A percentile compares a stretch with the other conserved stretches of the same genome.
Conservation (phyloP, 2,113 vertebrate genomes). For the Perca flavescens region DNA sequence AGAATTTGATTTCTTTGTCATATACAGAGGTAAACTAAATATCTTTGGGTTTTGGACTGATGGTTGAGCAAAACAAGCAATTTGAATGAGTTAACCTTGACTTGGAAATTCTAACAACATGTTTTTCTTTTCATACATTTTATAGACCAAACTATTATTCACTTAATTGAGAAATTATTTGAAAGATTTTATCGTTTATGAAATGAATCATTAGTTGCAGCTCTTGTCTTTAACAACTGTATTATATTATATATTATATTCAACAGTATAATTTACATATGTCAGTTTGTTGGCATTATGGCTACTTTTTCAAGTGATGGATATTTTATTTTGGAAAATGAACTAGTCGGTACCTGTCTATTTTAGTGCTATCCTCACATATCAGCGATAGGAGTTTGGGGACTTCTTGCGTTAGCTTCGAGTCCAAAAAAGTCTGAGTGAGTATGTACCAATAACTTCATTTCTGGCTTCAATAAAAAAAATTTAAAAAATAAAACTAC, state of each 20-base stretch:
- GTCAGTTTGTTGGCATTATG: not conserved
- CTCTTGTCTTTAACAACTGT: not conserved
- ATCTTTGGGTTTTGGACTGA: not conserved
- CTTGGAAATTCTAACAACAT: not conserved
- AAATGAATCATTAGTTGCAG: not conserved
- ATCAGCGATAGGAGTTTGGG: not conserved
- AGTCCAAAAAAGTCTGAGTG: not conserved
- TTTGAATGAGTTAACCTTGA: no score
- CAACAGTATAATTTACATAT: not conserved
- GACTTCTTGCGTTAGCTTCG: not conserved
- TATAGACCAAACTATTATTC: no score
- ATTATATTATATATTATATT: not conserved
- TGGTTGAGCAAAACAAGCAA: not conserved
- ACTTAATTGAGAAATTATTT: not conserved
- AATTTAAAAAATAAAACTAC: not conserved
- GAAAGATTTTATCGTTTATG: not conserved
- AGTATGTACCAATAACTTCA: not conserved
- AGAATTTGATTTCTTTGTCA: not conserved
- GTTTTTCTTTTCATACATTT: not conserved
- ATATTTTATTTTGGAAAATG: not conserved
- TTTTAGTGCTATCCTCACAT: not conserved
- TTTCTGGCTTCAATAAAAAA: not conserved
- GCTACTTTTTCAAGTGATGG: no score
- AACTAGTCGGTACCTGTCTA: not conserved
- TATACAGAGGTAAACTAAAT: not conserved